Evolutionary conservation across 2,113 vertebrate genomes (phyloP), one percentile per base, ranked within the genome.

Genomic region (Aleadryas rufinucha): DNA sequence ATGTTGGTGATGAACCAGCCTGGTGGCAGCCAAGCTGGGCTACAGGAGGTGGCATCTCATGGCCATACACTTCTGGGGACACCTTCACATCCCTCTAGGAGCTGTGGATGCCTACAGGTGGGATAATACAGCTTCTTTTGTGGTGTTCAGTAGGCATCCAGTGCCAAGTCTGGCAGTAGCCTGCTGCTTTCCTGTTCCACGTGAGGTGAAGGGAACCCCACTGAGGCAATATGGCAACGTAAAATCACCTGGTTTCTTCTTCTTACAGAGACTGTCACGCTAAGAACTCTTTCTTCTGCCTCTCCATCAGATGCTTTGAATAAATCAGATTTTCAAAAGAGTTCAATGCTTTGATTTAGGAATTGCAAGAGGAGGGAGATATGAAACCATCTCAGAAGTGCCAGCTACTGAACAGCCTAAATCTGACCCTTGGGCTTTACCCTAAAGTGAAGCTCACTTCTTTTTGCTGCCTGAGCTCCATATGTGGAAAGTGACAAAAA

Each of bases 241-340:
- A 42, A 90, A 91, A 66, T 33, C 54, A 57, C 35, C 54, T 42
- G 33, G 33, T 41, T 86, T 72, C 57, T 87, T 90, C 66, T 90
- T 74, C 71, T 85, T 54, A 59, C 20, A 42, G 41, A 84, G 16
- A 22, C 39, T 75, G 35, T 39, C 39, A 16, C 41, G 66, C 21
- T 74, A 87, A 89, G 54, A 93, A 31, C 39, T 83, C 71, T 63
- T 69, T 89, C 64, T 45, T 33, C 49, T 91, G 23, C 42, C 17
- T 80, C n/a, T 84, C 63, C 42, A 47, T 77, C 42, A 77, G 33
- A 69, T 39, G 56, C 35, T 84, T 92, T 70, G 68, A 95, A 94
- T 91, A 90, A 93, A 90, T 80, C 70, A 80, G 30, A 54, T 94
- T 86, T 94, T 91, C 59, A 88, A 56, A 87, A 88, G 63, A 77